Evolutionary conservation across 2,888 invertebrate species (phyloP), one percentile per base, ranked within the genome.

Genomic region (Mylabris sibirica): DNA sequence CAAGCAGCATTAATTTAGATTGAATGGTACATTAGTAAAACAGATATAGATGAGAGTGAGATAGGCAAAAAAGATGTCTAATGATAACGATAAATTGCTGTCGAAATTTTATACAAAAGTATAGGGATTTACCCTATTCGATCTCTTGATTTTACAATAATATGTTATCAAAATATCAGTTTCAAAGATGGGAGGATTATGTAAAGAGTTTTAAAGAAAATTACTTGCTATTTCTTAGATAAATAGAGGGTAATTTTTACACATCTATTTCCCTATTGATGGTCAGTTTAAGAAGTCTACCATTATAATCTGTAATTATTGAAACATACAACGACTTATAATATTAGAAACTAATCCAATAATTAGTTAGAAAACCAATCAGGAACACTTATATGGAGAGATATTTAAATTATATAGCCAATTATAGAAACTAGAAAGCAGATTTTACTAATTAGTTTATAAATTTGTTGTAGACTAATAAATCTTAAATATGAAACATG

Each of bases 1-100:
- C 78, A 78, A 80, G 79, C 78, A 79, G 77, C 81, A 81, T 82
- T 81, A 82, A 82, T 82, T 82, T 82, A 82, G 80, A 82, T 82
- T 80, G 82, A 82, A 80, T 77, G 77, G 75, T 74, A 69, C 69
- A 63, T 57, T 65, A 67, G 69, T 72, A 63, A 69, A 72, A 69
- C 72, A 64, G 65, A 70, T 71, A 70, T 66, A 70, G 66, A 67
- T 64, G 44, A 70, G 60, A 64, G 49, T 5, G 49, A 14, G 57
- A 63, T 41, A 64, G 69, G n/a, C n/a, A 71, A 71, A 65, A 68
- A 68, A 64, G 71, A n/a, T n/a, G n/a, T 72, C 72, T 73, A 70
- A 60, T 68, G 66, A 65, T 64, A 44, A 68, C 60, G 64, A 9
- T 35, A 5, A 41, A 11, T 22, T 49, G 3, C 9, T 11, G 49